phyloP scores from a whole-genome alignment of 1,140 invertebrate species.

The Ceratosolen solmsi region DNA sequence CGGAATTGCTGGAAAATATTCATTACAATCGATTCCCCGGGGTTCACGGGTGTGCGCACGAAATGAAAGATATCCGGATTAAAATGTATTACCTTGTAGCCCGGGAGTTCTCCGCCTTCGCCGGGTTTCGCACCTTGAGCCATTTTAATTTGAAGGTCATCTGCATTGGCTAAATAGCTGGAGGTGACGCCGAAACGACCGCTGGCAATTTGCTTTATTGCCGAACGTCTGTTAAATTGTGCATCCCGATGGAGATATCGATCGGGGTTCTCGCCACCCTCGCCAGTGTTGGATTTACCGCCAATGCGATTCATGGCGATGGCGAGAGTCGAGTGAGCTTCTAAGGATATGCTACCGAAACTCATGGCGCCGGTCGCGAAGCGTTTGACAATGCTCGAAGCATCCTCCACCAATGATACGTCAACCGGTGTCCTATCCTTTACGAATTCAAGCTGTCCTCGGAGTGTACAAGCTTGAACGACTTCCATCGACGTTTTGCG shows the following conservation, averaged over 20 bases:
- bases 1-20: no score
- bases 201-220: constrained; percentile 95
- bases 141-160: constrained; percentile 98
- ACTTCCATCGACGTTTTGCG: constrained; percentile 90
- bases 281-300: constrained; percentile 97
- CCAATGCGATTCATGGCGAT: constrained; percentile 98
- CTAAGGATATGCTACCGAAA: constrained; percentile 93
- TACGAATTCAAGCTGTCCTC: constrained; percentile 92
- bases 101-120: constrained; percentile 94
- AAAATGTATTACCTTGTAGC: constrained; percentile 84
- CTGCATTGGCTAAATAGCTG: constrained; percentile 95
- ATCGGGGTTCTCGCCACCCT: constrained; percentile 93
- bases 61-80: no score
- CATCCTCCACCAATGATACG: constrained; percentile 92
- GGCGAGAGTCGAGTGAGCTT: constrained; percentile 95
- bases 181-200: constrained; percentile 98
- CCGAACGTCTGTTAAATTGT: constrained; percentile 83
- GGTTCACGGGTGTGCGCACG: no score
- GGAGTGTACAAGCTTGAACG: constrained; percentile 89
- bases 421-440: constrained; percentile 84
- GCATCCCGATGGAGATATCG: constrained; percentile 81
- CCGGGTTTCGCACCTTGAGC: constrained; percentile 98
- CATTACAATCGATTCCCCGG: no score
- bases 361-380: constrained; percentile 89
- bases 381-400: constrained; percentile 95